A percentile compares a stretch with the other conserved stretches of the same genome.
Evolutionary conservation across 2,113 vertebrate species (phyloP).

Genomic region (Prionailurus bengalensis): DNA sequence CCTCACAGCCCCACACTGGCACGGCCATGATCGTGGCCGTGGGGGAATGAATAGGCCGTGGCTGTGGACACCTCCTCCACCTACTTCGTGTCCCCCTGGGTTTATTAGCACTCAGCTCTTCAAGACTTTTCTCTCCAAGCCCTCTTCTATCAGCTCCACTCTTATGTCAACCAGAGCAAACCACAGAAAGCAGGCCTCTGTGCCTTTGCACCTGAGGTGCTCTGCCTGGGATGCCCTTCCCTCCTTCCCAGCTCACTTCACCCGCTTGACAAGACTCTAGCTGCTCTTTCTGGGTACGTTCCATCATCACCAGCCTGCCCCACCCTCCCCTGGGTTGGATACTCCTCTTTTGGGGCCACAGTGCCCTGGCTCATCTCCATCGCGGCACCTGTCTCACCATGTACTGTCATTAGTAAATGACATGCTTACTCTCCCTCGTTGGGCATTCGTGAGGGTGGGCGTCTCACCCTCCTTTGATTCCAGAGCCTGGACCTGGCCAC

Average conservation of each 20-base stretch:
- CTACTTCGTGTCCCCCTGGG: not conserved
- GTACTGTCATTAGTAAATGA: not conserved
- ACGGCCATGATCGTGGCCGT: not conserved
- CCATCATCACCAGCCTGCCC: not conserved
- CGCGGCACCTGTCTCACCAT: not conserved
- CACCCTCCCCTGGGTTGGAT: accelerated
- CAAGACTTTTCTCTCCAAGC: not conserved
- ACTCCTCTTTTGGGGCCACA: not conserved
- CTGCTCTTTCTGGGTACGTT: not conserved
- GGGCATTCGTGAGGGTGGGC: not conserved
- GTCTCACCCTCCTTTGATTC: not conserved
- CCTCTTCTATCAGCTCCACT: not conserved
- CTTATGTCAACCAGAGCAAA: not conserved
- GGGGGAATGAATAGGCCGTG: not conserved
- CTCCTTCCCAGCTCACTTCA: too few species aligned
- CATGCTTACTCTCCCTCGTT: not conserved
- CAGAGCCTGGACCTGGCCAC: not conserved
- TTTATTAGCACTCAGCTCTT: not conserved
- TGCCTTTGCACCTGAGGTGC: not conserved
- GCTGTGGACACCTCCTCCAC: not conserved
- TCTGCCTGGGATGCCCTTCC: not conserved
- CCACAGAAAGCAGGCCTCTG: not conserved
- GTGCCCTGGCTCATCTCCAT: not conserved
- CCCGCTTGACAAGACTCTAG: not conserved
- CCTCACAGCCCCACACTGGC: not conserved